Base-by-base conservation (phyloP, 2,888 invertebrate species). In the Ochropleura leucogaster region DNA sequence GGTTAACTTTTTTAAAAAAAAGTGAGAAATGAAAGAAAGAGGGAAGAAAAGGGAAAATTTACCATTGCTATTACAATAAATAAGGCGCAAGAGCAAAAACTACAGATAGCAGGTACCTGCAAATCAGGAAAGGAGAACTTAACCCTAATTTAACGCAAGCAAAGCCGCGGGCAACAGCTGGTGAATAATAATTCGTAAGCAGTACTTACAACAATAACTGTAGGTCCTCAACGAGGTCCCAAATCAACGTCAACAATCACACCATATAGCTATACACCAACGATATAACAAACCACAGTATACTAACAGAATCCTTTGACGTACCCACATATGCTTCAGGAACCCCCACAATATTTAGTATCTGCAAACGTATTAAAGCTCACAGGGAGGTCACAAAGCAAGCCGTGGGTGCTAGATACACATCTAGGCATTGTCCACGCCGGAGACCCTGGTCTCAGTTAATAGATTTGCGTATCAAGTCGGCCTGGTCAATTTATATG, bases 401-500 rank as follows among this genome's bases (percentile, higher is more conserved):
- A 75, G 68, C 79, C 89, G 89, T 90, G 87, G 90, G 87, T 74
- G 84, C 47, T 46, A 63, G 90, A 90, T 90, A 89, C 66, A 51
- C 74, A 90, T 90, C 90, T 79, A 80, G 77, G 85, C 81, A 89
- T 90, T 90, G 90, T 90, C 81, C 80, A 82, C 84, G 85, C 80
- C 74, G 72, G 80, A 63, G 83, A 74, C 74, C 72, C 85, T 80
- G 80, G 77, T 76, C 74, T 84, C 74, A 73, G 85, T 74, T 88
- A 89, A 88, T 90, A 89, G 89, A 90, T 89, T 88, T 88, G 84
- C 83, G 82, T 87, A 87, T 87, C 86, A 74, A 74, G 72, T 47
- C 62, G 53, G 73, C 64, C 57, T 59, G 74, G n/a, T 16, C 72
- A 74, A 62, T 75, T 74, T 68, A 42, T 72, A 67, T 72, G 44